A percentile compares a stretch with the other conserved stretches of the same genome.
These are phyloP conservation scores for Carettochelys insculpta DNA, from an alignment of 2,113 vertebrate genomes.

Conservation along the genomic window DNA sequence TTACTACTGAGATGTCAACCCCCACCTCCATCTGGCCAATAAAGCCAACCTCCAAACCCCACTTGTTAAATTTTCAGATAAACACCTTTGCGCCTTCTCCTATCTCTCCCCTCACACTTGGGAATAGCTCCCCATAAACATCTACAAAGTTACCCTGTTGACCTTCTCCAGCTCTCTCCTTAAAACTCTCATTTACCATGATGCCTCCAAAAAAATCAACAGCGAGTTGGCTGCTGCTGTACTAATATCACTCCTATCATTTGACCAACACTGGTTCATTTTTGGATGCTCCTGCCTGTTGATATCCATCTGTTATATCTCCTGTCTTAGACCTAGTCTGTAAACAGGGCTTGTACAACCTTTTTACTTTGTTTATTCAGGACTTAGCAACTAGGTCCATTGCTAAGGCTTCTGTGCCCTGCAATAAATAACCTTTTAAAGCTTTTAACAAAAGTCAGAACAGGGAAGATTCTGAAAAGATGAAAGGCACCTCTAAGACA, in stretches of 20 bases:
- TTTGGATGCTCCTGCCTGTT: neutral
- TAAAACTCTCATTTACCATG: neutral
- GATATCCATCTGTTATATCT: neutral
- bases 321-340: neutral
- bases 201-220: neutral
- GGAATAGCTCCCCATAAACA: too few relatives aligned
- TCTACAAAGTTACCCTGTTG: neutral
- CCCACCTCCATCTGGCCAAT: neutral
- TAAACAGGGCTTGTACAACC: neutral
- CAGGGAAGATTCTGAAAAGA: neutral
- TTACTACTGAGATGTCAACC: neutral
- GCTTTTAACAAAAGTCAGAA: neutral
- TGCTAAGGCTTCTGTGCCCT: neutral
- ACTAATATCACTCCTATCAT: neutral
- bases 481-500: neutral
- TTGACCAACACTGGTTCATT: neutral
- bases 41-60: neutral
- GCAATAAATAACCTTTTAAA: neutral
- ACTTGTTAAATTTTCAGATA: neutral
- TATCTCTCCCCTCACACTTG: neutral
- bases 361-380: neutral
- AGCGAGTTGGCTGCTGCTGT: neutral
- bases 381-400: neutral
- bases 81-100: neutral
- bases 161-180: neutral